Conservation (phyloP, 2,113 vertebrate genomes). For the Cnemophilus loriae region DNA sequence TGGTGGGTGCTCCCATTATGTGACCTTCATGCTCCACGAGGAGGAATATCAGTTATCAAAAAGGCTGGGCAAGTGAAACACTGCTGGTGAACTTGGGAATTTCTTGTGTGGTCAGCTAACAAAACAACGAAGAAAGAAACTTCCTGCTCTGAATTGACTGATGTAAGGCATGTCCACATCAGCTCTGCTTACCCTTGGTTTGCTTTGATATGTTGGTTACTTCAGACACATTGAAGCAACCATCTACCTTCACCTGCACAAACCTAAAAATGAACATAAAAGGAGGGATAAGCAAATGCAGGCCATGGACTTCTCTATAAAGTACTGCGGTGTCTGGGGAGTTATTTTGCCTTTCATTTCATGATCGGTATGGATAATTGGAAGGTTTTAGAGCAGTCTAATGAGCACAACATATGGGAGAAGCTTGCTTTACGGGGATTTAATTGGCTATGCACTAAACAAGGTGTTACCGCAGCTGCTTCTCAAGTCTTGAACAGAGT, state of each 20-base stretch:
- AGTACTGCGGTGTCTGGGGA: not conserved
- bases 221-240: not conserved
- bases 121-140: not conserved
- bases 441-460: not conserved
- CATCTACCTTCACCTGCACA: not conserved
- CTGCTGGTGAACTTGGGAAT: not conserved
- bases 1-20: not conserved
- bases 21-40: not conserved
- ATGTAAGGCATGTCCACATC: not conserved
- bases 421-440: fast-evolving
- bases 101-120: not conserved
- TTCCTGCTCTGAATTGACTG: not conserved
- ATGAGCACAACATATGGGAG: not conserved
- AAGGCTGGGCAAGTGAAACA: not conserved
- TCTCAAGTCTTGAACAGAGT: not conserved
- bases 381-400: not conserved
- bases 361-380: not conserved
- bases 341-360: not conserved
- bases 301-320: not conserved
- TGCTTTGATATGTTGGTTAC: not conserved
- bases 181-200: not conserved
- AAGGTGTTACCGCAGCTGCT: not conserved
- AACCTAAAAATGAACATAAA: not conserved
- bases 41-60: not conserved
- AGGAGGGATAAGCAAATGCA: not conserved